Percentiles rank a stretch among this genome's conserved stretches.
These are phyloP conservation scores for Caenorhabditis plicata DNA, from an alignment of 2,888 invertebrate species.

Conservation along the genomic window DNA sequence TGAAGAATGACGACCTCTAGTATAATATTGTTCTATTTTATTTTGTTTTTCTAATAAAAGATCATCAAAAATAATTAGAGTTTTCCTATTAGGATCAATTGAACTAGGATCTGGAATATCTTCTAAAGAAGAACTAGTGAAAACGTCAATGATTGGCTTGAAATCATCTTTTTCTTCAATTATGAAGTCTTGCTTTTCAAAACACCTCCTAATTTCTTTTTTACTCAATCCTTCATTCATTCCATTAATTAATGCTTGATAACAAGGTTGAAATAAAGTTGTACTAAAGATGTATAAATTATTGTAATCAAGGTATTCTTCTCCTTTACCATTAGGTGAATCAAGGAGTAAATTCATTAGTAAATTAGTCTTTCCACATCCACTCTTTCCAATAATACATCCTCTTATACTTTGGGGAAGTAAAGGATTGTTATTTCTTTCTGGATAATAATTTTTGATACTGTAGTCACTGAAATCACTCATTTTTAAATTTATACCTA, in stretches of 20 bases:
- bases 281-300: constrained; percentile 46
- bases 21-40: constrained; percentile 52
- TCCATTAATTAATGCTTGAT: constrained; percentile 42
- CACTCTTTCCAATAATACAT: constrained; percentile 48
- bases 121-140: constrained; percentile 9
- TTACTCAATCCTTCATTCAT: constrained; percentile 33
- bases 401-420: constrained; percentile 41
- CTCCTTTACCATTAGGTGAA: constrained; percentile 8
- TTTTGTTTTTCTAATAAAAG: constrained; percentile 42
- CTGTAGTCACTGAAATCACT: constrained; percentile 15
- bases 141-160: constrained; percentile 21
- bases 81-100: constrained; percentile 37
- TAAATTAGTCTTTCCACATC: constrained; percentile 49
- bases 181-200: constrained; percentile 29
- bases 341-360: constrained; percentile 42
- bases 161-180: constrained; percentile 23
- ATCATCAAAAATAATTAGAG: constrained; percentile 46
- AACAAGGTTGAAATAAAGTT: constrained; percentile 47
- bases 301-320: constrained; percentile 44
- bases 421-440: constrained; percentile 38
- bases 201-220: constrained; percentile 35
- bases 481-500: constrained; percentile 1
- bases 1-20: constrained; percentile 33
- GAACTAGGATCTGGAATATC: constrained; percentile 42
- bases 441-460: constrained; percentile 36